Conservation (phyloP, 2,797 vertebrate species). For the Allobates femoralis region DNA sequence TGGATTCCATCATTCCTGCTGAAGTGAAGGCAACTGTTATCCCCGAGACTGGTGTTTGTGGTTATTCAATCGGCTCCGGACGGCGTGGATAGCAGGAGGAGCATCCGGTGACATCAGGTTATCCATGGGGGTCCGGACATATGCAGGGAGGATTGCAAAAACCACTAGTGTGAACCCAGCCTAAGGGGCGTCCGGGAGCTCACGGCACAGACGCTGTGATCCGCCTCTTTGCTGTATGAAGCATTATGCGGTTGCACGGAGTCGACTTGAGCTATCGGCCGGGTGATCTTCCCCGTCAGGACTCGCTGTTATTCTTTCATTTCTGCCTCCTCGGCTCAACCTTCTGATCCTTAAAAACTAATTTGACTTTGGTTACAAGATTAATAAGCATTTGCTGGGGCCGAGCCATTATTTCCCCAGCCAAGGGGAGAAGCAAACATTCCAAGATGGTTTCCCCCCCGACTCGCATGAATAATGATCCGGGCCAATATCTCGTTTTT, state of each 20-base stretch:
- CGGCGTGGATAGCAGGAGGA: too few species aligned
- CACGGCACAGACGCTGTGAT: neutral
- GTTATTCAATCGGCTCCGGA: too few species aligned
- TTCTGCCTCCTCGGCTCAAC: conserved; percentile 27
- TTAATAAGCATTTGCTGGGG: conserved; percentile 16
- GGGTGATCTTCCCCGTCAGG: conserved; percentile 11
- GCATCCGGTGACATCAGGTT: too few species aligned
- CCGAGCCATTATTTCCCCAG: neutral
- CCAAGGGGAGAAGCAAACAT: neutral
- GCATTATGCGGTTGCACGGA: neutral
- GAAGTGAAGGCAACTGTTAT: too few species aligned
- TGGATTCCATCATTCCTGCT: too few species aligned
- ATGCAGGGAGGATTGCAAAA: neutral
- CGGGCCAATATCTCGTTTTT: conserved; percentile 6
- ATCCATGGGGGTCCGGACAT: too few species aligned
- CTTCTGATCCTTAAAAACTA: conserved; percentile 41
- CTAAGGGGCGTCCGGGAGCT: too few species aligned
- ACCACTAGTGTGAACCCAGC: too few species aligned
- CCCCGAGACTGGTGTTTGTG: too few species aligned
- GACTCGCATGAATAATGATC: conserved; percentile 33
- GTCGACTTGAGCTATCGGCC: conserved; percentile 12
- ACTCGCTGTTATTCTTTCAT: conserved; percentile 35
- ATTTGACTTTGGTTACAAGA: conserved; percentile 55
- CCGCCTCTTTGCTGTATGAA: neutral
- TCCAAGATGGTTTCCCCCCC: conserved; percentile 17